phyloP scores from a whole-genome alignment of 2,113 vertebrate species.

The Orientallactaga bullata region DNA sequence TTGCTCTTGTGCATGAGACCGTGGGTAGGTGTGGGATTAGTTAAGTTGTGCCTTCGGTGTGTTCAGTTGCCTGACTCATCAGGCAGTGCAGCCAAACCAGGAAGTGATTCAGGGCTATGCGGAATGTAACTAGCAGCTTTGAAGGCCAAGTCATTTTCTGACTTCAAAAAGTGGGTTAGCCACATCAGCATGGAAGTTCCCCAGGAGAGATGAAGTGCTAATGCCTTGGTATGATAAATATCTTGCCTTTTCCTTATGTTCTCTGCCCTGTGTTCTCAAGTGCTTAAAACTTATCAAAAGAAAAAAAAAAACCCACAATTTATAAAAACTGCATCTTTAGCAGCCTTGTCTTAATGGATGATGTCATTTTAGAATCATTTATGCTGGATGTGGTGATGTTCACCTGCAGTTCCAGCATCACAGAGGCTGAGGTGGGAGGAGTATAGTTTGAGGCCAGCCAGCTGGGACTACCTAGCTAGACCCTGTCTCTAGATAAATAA shows the following conservation, averaged over 20 bases:
- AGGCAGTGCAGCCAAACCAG: neutral
- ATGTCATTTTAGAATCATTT: slow-evolving; percentile 30
- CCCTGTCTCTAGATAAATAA: too few species aligned
- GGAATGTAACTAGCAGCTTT: neutral
- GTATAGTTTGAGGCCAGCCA: neutral
- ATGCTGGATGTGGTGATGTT: neutral
- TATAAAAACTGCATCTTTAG: slow-evolving; percentile 27
- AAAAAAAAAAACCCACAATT: neutral
- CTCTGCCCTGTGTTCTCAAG: neutral
- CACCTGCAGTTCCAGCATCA: neutral
- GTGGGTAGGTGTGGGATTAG: neutral
- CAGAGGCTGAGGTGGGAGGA: neutral
- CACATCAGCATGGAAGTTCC: neutral
- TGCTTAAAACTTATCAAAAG: slow-evolving; percentile 5
- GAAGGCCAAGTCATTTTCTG: neutral
- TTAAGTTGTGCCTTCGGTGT: neutral
- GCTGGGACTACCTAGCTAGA: neutral
- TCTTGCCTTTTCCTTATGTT: neutral
- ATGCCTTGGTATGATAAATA: neutral
- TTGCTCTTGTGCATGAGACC: neutral
- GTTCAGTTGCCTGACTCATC: neutral
- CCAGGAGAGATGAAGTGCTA: neutral
- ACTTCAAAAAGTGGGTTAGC: neutral
- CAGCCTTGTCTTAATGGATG: slow-evolving; percentile 41
- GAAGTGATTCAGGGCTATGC: slow-evolving; percentile 19